phyloP scores from a whole-genome alignment of 30 jellyfish, hydroid and myxozoan genomes.

The Mastigias papua region DNA sequence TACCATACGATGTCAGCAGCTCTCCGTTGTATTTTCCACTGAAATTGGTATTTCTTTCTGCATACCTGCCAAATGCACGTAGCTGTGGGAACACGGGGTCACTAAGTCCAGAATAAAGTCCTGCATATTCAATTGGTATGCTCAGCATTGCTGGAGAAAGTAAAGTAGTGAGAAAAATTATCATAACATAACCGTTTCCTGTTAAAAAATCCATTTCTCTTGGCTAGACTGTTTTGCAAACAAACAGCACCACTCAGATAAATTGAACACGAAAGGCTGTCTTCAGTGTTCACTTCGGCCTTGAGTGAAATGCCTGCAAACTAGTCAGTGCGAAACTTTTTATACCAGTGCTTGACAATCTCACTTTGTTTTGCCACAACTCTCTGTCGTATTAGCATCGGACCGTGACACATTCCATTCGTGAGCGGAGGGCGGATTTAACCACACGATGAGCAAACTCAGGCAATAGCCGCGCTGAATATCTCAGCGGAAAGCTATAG shows the following conservation, averaged over 20 bases:
- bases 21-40: slow-evolving; percentile 84
- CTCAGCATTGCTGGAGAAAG: slow-evolving; percentile 40
- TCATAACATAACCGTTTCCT: neutral
- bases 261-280: neutral
- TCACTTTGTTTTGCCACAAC: slow-evolving; percentile 21
- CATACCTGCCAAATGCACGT: slow-evolving; percentile 42
- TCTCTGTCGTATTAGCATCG: slow-evolving; percentile 52
- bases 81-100: slow-evolving; percentile 53
- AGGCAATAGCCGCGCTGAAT: slow-evolving; percentile 15
- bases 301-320: neutral
- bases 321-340: slow-evolving; percentile 25
- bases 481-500: slow-evolving; percentile 19
- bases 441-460: slow-evolving; percentile 35
- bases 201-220: neutral
- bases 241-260: neutral
- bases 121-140: slow-evolving; percentile 62
- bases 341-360: slow-evolving; percentile 3
- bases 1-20: slow-evolving; percentile 82
- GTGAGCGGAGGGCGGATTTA: slow-evolving; percentile 42
- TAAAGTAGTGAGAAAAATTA: neutral
- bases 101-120: slow-evolving; percentile 18
- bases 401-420: slow-evolving; percentile 73
- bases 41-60: slow-evolving; percentile 80
- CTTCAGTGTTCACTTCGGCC: neutral
- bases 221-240: neutral